Base-by-base conservation (phyloP, 2,888 invertebrate genomes). In the Leptinotarsa rubiginosa region DNA sequence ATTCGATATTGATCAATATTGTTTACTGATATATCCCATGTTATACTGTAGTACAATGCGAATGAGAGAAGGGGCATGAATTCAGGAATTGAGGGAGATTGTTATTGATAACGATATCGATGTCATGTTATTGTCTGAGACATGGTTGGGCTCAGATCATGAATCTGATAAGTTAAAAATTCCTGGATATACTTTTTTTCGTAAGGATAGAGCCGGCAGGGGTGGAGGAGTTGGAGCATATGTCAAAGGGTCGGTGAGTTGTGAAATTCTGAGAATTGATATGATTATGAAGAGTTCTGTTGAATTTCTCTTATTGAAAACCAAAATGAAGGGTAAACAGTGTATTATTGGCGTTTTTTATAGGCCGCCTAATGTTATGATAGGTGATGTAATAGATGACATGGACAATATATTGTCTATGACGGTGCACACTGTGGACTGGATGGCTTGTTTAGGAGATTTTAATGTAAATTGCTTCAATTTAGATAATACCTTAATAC, bases 391-490 rank as follows among this genome's bases (percentile, higher is more conserved):
- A 22, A 65, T 69, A 22, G 69, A 68, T n/a, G 68, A 68, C 65
- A 49, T 77, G 12, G 74, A 77, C 59, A 72, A 62, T 50, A 50
- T 72, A 10, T 20, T 77, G 47, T 59, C 74, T 67, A 25, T 47
- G 13, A 62, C 68, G 10, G 56, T 47, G 31, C 69, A 65, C 54
- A 50, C 64, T 31, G 76, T 70, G 5, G 76, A 73, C 41, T 73
- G 49, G 59, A 47, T 65, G 47, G 16, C 65, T 54, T 18, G 68
- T 41, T 18, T 75, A 52, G 75, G 75, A 47, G 70, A 72, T 47
- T 62, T 75, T 10, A 75, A 75, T 41, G 62, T 72, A 15, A 66
- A 69, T 59, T 59, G 72, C 1, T 69, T 75, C n/a, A 75, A 75
- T 69, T 22, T 72, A 20, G 13, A 50, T 47, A 75, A 73, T 67